These are phyloP conservation scores for Apotomis betuletana DNA, from an alignment of 2,888 invertebrate species.

Conservation along the genomic window DNA sequence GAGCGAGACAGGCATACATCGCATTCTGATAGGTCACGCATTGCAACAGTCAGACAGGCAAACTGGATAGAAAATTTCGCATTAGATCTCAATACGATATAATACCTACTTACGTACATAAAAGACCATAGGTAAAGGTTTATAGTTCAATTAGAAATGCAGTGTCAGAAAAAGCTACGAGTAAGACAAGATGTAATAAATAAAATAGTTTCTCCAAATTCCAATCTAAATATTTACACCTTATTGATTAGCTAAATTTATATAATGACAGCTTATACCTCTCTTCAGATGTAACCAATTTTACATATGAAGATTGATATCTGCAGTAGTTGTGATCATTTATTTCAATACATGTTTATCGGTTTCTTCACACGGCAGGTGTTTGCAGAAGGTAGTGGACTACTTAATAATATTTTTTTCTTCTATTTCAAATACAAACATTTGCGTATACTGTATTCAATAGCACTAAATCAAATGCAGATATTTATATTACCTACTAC, in stretches of 20 bases:
- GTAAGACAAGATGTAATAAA: conserved; percentile 41
- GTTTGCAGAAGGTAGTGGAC: conserved; percentile 3
- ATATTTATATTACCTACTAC: no score
- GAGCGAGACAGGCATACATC: no score
- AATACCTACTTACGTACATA: no score
- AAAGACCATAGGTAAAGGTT: not conserved
- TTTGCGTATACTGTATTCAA: not conserved
- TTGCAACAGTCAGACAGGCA: no score
- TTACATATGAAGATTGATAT: conserved; percentile 33
- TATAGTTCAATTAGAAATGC: conserved; percentile 6
- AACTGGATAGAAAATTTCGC: no score
- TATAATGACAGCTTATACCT: conserved; percentile 70
- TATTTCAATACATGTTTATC: conserved; percentile 20
- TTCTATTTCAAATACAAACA: not conserved
- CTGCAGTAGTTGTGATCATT: conserved; percentile 26
- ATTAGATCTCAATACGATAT: no score
- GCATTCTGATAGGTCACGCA: no score
- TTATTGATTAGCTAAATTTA: conserved; percentile 69
- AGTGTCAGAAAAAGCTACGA: not conserved
- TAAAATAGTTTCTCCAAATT: conserved; percentile 54
- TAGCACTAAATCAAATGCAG: not conserved
- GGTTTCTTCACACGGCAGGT: conserved; percentile 30
- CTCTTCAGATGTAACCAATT: conserved; percentile 47
- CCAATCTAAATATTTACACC: conserved; percentile 46
- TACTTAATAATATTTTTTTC: conserved; percentile 6